These are phyloP conservation scores for Novumbra hubbsi DNA, from an alignment of 2,797 vertebrate species.

Conservation along the genomic window DNA sequence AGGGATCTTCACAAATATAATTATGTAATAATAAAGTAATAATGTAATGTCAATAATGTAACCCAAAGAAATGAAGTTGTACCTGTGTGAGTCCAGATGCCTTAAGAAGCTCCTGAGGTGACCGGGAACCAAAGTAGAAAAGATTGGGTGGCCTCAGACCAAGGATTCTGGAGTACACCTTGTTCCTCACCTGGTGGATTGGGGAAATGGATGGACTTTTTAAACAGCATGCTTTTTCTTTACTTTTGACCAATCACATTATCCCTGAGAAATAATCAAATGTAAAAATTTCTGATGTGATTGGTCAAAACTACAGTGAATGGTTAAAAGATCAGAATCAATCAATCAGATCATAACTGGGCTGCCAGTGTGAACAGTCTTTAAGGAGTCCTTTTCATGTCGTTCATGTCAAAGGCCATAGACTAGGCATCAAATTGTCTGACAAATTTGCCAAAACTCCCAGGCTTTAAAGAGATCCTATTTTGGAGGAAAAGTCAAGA, in stretches of 20 bases:
- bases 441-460: background rate
- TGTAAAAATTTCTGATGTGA: too few species aligned
- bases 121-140: slow-evolving; percentile 89
- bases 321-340: too few species aligned
- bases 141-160: slow-evolving; percentile 85
- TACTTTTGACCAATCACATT: too few species aligned
- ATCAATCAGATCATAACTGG: too few species aligned
- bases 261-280: too few species aligned
- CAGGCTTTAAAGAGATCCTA: background rate
- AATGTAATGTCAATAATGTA: too few species aligned
- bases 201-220: background rate
- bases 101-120: slow-evolving; percentile 93
- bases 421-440: too few species aligned
- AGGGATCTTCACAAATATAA: background rate
- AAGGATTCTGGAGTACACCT: slow-evolving; percentile 90
- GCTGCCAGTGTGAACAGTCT: too few species aligned
- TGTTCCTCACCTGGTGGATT: slow-evolving; percentile 83
- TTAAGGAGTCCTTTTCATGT: too few species aligned
- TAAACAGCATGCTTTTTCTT: background rate
- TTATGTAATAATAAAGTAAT: too few species aligned
- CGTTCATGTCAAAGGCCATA: too few species aligned
- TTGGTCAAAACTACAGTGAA: too few species aligned
- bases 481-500: background rate
- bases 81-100: slow-evolving; percentile 96
- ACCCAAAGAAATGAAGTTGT: background rate